Percentiles rank a stretch among this genome's conserved stretches.
phyloP scores from a whole-genome alignment of 1,140 invertebrate genomes.

The Saccostrea cuccullata region DNA sequence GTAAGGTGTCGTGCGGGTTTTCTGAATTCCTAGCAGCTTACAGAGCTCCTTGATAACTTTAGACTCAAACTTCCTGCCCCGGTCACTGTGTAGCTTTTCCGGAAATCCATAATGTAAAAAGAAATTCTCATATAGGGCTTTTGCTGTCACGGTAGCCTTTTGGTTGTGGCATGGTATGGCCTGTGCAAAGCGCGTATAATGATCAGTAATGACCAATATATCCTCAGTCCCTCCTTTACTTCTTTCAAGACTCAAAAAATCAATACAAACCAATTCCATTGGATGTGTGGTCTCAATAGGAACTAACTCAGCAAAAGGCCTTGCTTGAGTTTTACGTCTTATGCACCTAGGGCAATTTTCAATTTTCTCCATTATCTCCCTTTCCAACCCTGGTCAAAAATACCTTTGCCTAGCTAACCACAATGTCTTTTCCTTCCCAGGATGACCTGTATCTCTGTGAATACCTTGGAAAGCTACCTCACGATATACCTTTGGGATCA shows the following conservation, averaged over 20 bases:
- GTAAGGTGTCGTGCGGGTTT: too few relatives aligned
- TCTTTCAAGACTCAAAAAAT: too few relatives aligned
- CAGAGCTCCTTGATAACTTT: too few relatives aligned
- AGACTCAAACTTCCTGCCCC: background rate
- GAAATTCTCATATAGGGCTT: constrained; percentile 7
- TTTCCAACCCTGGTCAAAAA: background rate
- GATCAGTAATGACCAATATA: too few relatives aligned
- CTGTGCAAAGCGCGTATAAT: too few relatives aligned
- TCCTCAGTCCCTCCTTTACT: too few relatives aligned
- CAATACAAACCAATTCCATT: background rate
- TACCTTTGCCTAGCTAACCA: background rate
- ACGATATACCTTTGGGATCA: background rate
- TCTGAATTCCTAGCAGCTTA: too few relatives aligned
- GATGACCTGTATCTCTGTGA: background rate
- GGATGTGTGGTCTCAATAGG: background rate
- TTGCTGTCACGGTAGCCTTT: background rate
- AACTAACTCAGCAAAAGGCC: background rate
- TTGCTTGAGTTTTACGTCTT: background rate
- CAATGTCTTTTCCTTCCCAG: constrained; percentile 14
- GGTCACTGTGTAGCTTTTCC: too few relatives aligned
- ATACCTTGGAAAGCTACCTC: too few relatives aligned
- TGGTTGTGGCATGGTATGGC: background rate
- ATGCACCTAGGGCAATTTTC: constrained; percentile 3
- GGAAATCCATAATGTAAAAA: too few relatives aligned
- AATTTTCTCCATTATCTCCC: constrained; percentile 24